A percentile compares a stretch with the other conserved stretches of the same genome.
Evolutionary conservation across 1,140 invertebrate species (phyloP).

Genomic region (Amphibalanus amphitrite): DNA sequence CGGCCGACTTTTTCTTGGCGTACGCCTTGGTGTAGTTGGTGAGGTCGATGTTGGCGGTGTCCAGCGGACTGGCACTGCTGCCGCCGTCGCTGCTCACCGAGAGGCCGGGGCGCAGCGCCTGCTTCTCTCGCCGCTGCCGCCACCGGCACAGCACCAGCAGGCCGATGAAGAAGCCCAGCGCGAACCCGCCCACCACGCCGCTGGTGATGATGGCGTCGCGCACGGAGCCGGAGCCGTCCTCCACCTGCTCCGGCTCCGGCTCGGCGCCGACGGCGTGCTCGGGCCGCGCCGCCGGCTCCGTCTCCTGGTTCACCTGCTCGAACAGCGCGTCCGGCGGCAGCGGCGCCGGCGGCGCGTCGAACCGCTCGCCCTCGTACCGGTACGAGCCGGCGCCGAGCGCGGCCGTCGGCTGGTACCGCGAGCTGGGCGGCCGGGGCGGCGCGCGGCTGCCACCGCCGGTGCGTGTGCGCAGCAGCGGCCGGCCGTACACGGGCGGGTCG

Average conservation of each 20-base stretch:
- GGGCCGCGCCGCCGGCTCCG: background rate
- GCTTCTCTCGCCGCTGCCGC: background rate
- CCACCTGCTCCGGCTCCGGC: background rate
- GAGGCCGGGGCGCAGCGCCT: background rate
- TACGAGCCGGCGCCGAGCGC: background rate
- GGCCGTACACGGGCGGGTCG: background rate
- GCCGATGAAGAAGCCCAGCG: conserved; percentile 1
- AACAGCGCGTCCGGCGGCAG: background rate
- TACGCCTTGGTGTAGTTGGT: background rate
- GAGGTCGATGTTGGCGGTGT: conserved; percentile 1
- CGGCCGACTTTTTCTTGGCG: conserved; percentile 8
- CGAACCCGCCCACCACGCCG: background rate
- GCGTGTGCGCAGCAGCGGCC: background rate
- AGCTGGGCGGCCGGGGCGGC: background rate
- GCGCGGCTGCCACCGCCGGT: background rate
- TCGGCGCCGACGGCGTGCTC: background rate
- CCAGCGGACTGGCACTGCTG: background rate
- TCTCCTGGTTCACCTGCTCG: background rate
- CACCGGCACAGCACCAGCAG: background rate
- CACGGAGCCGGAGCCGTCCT: background rate
- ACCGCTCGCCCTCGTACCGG: conserved; percentile 3
- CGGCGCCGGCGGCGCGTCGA: conserved; percentile 2
- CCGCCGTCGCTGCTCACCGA: background rate
- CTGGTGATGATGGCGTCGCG: background rate
- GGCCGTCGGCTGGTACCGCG: background rate